Evolutionary conservation across 2,113 vertebrate genomes (phyloP).

Genomic region (Ellobius talpinus): DNA sequence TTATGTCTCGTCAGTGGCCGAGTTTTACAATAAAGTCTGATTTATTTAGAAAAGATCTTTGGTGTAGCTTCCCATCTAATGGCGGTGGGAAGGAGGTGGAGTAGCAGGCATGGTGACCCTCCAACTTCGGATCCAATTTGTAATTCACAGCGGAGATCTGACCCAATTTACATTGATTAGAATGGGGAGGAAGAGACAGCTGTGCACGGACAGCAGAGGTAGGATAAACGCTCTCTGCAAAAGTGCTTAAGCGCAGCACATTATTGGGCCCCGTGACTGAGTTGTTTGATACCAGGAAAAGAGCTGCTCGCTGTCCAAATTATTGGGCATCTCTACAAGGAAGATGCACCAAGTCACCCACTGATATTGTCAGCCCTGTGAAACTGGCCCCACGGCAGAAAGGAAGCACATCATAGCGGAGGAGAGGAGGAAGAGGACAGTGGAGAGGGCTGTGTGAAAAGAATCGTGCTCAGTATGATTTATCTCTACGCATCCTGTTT

Average conservation of each 20-base stretch:
- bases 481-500: neutral
- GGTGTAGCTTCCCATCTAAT: slow-evolving; percentile 85
- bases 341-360: neutral
- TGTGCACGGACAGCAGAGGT: slow-evolving; percentile 70
- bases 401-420: neutral
- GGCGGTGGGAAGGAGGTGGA: slow-evolving; percentile 80
- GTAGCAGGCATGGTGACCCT: slow-evolving; percentile 83
- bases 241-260: slow-evolving; percentile 70
- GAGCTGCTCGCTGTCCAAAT: neutral
- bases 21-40: slow-evolving; percentile 89
- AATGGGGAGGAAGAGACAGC: slow-evolving; percentile 80
- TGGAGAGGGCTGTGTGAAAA: neutral
- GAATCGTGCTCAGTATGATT: neutral
- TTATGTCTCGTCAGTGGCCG: slow-evolving; percentile 86
- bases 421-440: slow-evolving; percentile 47
- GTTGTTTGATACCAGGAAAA: slow-evolving; percentile 53
- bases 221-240: slow-evolving; percentile 61
- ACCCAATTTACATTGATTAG: slow-evolving; percentile 91
- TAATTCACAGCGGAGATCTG: slow-evolving; percentile 84
- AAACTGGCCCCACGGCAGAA: slow-evolving; percentile 5
- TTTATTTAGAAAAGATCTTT: slow-evolving; percentile 91
- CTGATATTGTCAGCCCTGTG: neutral
- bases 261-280: slow-evolving; percentile 29
- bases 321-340: neutral
- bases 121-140: slow-evolving; percentile 86